Evolutionary conservation across 2,113 vertebrate genomes (phyloP), one percentile per base, ranked within the genome.

Genomic region (Edolisoma coerulescens): DNA sequence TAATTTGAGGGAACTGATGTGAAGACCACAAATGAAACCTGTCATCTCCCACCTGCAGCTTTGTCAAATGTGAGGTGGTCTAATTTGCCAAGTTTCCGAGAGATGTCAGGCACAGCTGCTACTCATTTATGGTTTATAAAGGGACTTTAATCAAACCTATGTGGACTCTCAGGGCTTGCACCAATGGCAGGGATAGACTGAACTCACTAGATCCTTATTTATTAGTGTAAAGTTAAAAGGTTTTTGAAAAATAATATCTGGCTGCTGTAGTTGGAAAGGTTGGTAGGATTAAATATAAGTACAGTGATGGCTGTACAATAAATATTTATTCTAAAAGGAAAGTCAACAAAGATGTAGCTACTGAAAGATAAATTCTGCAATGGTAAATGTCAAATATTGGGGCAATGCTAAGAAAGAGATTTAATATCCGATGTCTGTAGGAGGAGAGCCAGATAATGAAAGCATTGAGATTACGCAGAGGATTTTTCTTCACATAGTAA

Each of bases 311-410:
- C 19, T 90, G 35, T 89, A 60, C 54, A 93, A 93, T 97, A 97
- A 97, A 97, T 96, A 97, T 96, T 97, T 96, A 57, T 90, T 95
- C 71, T 90, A 75, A 42, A 93, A 91, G 80, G 54, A 89, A 97
- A 97, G 73, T 93, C 82, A 97, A 93, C 95, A 97, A 93, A 96
- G 91, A 94, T 92, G 85, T 93, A 95, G 83, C 69, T 88, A 75
- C 49, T 87, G 65, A 92, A 96, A 94, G 79, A 84, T 78, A 92
- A 94, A 84, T 84, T 83, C 37, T 90, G 33, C 57, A 71, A 60
- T 79, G 69, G 53, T 89, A 95, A 96, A 92, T 95, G 93, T 87
- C 93, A 93, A 93, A 93, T 94, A 93, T 59, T 68, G 23, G 61
- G 64, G 78, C 33, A 89, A 89, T 53, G 49, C 11, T 90, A 84